Evolutionary conservation across 2,797 vertebrate genomes (phyloP), one percentile per base, ranked within the genome.

Genomic region (Dermochelys coriacea): DNA sequence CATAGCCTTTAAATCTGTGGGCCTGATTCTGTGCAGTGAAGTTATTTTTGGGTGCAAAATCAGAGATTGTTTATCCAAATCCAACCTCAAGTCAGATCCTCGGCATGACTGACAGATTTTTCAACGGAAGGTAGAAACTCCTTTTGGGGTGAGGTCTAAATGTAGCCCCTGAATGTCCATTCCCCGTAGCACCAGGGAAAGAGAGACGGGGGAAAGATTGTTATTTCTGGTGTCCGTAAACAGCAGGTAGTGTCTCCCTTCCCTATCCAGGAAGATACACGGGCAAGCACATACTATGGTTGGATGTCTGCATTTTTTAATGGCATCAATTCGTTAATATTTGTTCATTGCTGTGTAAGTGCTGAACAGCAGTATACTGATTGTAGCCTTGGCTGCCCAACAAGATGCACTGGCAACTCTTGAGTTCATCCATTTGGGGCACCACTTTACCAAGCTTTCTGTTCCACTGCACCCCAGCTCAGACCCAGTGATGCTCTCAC

Each of bases 201-300:
- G 96, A 29, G 23, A 25, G 11, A 5, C 4, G 12, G 95, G 96
- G 95, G 94, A 37, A 61, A 84, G 91, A 91, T 88, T 96, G 94
- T 80, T 95, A 95, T 95, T 94, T 96, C 95, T 94, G 93, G 82
- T 92, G 95, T 96, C 94, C 90, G 93, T 96, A 96, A 97, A 95
- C 96, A 97, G 96, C 94, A 90, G 96, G 93, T 95, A 97, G 94
- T 96, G 96, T 97, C 95, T 96, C 93, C 95, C 96, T 95, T 96
- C 92, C 95, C 97, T 97, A 85, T 54, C 91, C 94, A 82, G 95
- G 95, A 95, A 96, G 96, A 93, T 75, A 91, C 95, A 94, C 96
- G 95, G 96, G 94, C 94, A 49, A 95, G 94, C 96, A 96, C 93
- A 94, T 95, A 90, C 91, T 96, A 50, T 87, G 95, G 91, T 96